Evolutionary conservation across 2,888 invertebrate genomes (phyloP).

Genomic region (Lasioglossum pauxillum): DNA sequence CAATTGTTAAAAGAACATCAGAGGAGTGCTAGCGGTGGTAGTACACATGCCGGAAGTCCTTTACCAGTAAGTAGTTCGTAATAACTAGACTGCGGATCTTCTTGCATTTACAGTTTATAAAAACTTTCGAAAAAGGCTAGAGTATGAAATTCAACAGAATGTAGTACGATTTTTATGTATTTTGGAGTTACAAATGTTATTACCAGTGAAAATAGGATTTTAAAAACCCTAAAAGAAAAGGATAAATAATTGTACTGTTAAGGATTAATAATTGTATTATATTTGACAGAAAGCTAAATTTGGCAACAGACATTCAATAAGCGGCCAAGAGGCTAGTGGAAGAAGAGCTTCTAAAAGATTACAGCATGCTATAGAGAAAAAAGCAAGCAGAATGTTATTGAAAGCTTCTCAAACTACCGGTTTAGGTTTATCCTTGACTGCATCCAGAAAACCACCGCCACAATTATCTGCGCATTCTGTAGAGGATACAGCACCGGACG

Average conservation of each 20-base stretch:
- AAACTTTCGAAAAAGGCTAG: too few relatives aligned
- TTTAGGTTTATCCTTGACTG: slow-evolving; percentile 88
- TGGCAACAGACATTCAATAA: slow-evolving; percentile 86
- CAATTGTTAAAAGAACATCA: slow-evolving; percentile 92
- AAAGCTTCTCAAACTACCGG: slow-evolving; percentile 95
- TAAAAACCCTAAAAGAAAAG: too few relatives aligned
- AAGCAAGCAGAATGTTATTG: slow-evolving; percentile 92
- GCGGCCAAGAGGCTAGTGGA: slow-evolving; percentile 88
- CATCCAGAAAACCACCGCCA: slow-evolving; percentile 85
- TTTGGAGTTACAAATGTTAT: too few relatives aligned
- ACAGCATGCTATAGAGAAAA: slow-evolving; percentile 89
- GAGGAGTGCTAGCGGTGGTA: slow-evolving; percentile 91
- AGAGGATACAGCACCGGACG: slow-evolving; percentile 86
- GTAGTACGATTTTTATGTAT: too few relatives aligned
- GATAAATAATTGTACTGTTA: too few relatives aligned
- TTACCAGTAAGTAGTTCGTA: slow-evolving; percentile 86
- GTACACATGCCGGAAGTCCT: slow-evolving; percentile 88
- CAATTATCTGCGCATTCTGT: slow-evolving; percentile 75
- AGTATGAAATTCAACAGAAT: too few relatives aligned
- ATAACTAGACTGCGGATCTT: not conserved
- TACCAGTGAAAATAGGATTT: too few relatives aligned
- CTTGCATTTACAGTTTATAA: too few relatives aligned
- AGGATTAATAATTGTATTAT: not conserved
- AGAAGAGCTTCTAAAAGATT: slow-evolving; percentile 92
- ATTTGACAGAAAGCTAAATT: slow-evolving; percentile 88